A percentile compares a stretch with the other conserved stretches of the same genome.
These are phyloP conservation scores for Umimayanthus kanabou DNA, from an alignment of 92 coral and sea anemone genomes.

Conservation along the genomic window DNA sequence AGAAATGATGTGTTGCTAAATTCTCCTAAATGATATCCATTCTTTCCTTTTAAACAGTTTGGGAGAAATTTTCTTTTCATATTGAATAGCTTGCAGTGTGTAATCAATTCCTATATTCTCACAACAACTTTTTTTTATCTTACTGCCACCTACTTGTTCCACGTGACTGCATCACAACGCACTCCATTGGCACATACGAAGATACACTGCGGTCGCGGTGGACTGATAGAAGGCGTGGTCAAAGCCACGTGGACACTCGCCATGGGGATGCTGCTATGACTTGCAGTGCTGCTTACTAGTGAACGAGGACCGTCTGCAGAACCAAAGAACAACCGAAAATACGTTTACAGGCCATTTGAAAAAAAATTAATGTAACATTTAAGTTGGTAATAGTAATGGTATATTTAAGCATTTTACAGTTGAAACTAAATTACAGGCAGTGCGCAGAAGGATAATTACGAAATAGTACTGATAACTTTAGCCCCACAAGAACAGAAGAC, in stretches of 20 bases:
- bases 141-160: constrained; percentile 53
- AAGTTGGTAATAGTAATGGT: neutral
- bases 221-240: constrained; percentile 18
- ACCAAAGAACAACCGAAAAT: neutral
- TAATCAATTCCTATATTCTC: too few relatives aligned
- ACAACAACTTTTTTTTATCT: neutral
- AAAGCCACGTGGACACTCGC: neutral
- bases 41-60: too few relatives aligned
- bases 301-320: neutral
- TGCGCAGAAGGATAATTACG: too few relatives aligned
- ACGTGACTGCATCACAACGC: constrained; percentile 65
- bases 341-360: neutral
- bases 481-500: too few relatives aligned
- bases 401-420: too few relatives aligned
- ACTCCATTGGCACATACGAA: constrained; percentile 82
- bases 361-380: neutral
- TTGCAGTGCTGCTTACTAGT: neutral
- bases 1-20: too few relatives aligned
- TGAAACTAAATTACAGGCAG: too few relatives aligned
- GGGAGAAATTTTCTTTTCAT: too few relatives aligned
- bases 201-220: constrained; percentile 63
- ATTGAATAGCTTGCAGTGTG: too few relatives aligned
- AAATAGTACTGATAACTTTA: too few relatives aligned
- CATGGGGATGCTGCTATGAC: constrained; percentile 7
- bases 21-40: too few relatives aligned